A percentile compares a stretch with the other conserved stretches of the same genome.
Conservation (phyloP, 2,888 invertebrate species). For the Erebia palarica region DNA sequence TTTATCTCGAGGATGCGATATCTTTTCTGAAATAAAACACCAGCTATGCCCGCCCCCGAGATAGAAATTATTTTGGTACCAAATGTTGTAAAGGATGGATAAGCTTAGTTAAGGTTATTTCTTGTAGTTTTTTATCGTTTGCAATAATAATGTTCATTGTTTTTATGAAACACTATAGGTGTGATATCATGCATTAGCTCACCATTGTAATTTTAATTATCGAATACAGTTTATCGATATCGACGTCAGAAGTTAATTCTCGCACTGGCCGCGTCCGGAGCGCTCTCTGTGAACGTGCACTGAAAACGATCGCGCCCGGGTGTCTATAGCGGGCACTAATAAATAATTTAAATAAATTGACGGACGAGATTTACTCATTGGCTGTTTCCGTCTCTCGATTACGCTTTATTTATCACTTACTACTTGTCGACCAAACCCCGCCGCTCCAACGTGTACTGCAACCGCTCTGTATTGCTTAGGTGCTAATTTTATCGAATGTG, state of each 20-base stretch:
- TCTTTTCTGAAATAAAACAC: too few relatives aligned
- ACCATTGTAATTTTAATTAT: background rate
- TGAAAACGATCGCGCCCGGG: constrained; percentile 75
- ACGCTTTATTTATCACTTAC: constrained; percentile 82
- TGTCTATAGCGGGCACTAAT: constrained; percentile 82
- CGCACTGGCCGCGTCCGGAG: constrained; percentile 68
- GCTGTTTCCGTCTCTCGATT: constrained; percentile 82
- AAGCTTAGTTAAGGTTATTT: too few relatives aligned
- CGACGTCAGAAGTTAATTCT: constrained; percentile 52
- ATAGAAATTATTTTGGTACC: too few relatives aligned
- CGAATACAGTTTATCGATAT: constrained; percentile 39
- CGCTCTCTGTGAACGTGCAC: constrained; percentile 67
- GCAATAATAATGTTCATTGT: too few relatives aligned
- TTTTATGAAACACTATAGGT: too few relatives aligned
- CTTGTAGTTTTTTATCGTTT: too few relatives aligned
- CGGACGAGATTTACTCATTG: constrained; percentile 83
- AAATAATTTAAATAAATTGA: constrained; percentile 83
- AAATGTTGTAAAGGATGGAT: too few relatives aligned
- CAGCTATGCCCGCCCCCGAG: too few relatives aligned
- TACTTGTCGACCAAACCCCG: constrained; percentile 66
- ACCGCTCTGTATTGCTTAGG: constrained; percentile 39
- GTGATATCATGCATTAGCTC: background rate
- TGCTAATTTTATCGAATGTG: constrained; percentile 30
- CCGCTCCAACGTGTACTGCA: constrained; percentile 44
- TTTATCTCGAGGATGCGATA: too few relatives aligned